Evolutionary conservation across 2,797 vertebrate species (phyloP).

Genomic region (Lindbergichthys nudifrons): DNA sequence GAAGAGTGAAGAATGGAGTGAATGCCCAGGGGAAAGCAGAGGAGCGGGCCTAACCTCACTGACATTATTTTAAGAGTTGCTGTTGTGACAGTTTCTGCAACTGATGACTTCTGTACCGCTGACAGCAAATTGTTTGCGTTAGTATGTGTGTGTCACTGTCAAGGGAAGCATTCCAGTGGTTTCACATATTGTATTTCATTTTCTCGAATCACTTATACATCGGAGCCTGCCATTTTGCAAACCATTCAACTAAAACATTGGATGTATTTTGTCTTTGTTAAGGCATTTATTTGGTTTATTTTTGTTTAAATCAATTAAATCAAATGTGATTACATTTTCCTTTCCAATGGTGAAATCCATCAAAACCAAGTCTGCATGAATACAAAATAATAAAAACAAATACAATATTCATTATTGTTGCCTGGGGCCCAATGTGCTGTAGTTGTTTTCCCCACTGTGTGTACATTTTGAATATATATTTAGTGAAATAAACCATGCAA

Average conservation of each 20-base stretch:
- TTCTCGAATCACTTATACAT: background rate
- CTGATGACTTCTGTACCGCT: slow-evolving; percentile 49
- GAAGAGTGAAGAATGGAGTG: slow-evolving; percentile 39
- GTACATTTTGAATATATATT: no score
- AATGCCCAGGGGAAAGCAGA: slow-evolving; percentile 21
- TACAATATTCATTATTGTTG: background rate
- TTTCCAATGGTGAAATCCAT: background rate
- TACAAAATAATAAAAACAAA: background rate
- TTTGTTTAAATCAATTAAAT: background rate
- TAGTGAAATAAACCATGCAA: no score
- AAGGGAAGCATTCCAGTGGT: slow-evolving; percentile 19
- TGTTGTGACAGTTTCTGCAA: slow-evolving; percentile 64
- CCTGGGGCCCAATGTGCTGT: background rate
- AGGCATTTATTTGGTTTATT: background rate
- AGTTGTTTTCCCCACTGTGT: no score
- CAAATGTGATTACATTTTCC: no score
- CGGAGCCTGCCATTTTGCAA: background rate
- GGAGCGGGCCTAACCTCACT: slow-evolving; percentile 44
- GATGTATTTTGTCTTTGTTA: background rate
- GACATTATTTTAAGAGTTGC: slow-evolving; percentile 65
- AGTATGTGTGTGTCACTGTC: no score
- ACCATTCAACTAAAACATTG: background rate
- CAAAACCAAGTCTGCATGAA: background rate
- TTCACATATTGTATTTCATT: slow-evolving; percentile 6
- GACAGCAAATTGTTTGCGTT: slow-evolving; percentile 2